Evolutionary conservation across 1,140 invertebrate genomes (phyloP).

Genomic region (Notospermus geniculatus): DNA sequence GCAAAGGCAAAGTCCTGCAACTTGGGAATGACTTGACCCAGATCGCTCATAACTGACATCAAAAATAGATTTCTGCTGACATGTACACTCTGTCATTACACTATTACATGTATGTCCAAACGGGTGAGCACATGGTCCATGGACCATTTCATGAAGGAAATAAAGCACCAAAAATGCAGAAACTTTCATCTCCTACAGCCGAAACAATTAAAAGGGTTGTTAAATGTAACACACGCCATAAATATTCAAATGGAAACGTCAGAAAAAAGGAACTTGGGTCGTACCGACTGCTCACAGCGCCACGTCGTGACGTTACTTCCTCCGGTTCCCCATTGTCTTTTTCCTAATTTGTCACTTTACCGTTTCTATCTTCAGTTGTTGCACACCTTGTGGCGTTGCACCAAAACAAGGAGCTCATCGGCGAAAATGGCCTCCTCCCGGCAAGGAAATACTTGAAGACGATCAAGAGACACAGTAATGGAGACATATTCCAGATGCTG

Average conservation of each 20-base stretch:
- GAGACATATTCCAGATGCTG: slow-evolving; percentile 10
- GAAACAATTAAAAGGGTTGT: too few species aligned
- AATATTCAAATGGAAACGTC: neutral
- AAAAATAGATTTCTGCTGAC: too few species aligned
- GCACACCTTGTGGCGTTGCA: slow-evolving; percentile 54
- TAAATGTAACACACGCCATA: neutral
- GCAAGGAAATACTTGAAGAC: slow-evolving; percentile 40
- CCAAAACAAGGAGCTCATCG: slow-evolving; percentile 55
- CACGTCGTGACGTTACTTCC: neutral
- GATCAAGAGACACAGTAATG: slow-evolving; percentile 16
- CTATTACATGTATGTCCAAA: too few species aligned
- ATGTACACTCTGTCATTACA: too few species aligned
- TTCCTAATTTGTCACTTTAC: neutral
- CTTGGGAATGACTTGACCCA: too few species aligned
- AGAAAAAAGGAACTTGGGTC: neutral
- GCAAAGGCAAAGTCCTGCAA: too few species aligned
- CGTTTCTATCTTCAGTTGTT: slow-evolving; percentile 45
- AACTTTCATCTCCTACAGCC: too few species aligned
- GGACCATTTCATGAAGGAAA: too few species aligned
- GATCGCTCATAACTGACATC: too few species aligned
- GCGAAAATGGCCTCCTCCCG: slow-evolving; percentile 53
- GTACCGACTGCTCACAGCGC: neutral
- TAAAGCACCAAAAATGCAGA: too few species aligned
- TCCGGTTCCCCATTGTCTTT: too few species aligned
- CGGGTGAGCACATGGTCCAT: too few species aligned